These are phyloP conservation scores for Entosphenus tridentatus DNA, from an alignment of 2,113 vertebrate species.

Conservation along the genomic window DNA sequence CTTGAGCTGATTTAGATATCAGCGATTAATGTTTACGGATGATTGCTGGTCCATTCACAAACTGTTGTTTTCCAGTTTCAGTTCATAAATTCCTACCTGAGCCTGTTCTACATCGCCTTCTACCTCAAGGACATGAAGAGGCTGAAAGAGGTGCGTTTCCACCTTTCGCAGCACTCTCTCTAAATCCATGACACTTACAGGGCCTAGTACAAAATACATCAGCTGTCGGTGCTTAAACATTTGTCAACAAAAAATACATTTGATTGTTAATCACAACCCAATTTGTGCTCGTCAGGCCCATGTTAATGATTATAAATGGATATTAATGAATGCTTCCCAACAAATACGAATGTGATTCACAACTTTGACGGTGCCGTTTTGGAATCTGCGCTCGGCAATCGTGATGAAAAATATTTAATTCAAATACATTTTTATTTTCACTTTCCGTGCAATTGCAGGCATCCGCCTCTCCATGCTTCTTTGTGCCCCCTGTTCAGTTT, in stretches of 20 bases:
- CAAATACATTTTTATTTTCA: background rate
- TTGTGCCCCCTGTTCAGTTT: background rate
- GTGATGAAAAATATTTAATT: background rate
- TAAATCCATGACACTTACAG: too few species aligned
- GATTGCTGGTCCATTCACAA: too few species aligned
- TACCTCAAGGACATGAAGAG: conserved; percentile 99
- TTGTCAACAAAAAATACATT: too few species aligned
- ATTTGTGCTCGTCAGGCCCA: too few species aligned
- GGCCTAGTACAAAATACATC: too few species aligned
- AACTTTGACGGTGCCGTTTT: background rate
- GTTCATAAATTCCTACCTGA: conserved; percentile 97
- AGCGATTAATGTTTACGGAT: too few species aligned
- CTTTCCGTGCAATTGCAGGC: background rate
- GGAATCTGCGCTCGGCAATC: background rate
- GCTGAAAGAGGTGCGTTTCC: conserved; percentile 59
- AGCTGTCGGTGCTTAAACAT: too few species aligned
- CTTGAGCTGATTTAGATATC: too few species aligned
- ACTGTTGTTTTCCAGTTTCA: conserved; percentile 43
- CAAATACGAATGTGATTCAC: too few species aligned
- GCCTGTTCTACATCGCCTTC: conserved; percentile 99
- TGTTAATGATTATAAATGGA: too few species aligned
- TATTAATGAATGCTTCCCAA: too few species aligned
- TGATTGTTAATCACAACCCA: too few species aligned
- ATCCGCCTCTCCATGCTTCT: background rate
- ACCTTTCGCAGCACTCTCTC: background rate